phyloP scores from a whole-genome alignment of 2,113 vertebrate genomes.

The Ailuropoda melanoleuca region DNA sequence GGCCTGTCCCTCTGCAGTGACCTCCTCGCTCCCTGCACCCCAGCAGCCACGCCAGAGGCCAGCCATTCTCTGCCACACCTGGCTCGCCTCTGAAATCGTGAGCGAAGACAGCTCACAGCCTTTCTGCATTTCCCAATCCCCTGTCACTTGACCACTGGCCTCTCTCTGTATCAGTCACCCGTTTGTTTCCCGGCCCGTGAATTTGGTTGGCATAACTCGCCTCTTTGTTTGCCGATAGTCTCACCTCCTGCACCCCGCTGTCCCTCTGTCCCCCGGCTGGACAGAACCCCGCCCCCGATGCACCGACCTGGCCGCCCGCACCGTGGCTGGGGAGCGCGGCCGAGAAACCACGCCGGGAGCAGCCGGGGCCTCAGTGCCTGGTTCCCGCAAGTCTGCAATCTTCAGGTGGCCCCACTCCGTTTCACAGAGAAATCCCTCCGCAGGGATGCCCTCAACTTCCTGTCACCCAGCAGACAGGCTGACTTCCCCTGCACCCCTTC shows the following conservation, averaged over 20 bases:
- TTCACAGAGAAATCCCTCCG: background rate
- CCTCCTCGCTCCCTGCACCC: background rate
- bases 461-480: background rate
- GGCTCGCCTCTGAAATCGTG: background rate
- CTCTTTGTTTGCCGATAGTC: background rate
- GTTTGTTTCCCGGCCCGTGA: background rate
- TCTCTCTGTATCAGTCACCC: background rate
- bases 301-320: fast-evolving
- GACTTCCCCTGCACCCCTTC: background rate
- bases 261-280: no score
- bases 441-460: background rate
- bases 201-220: background rate
- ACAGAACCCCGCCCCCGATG: background rate
- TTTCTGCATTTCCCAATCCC: background rate
- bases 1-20: background rate
- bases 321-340: fast-evolving
- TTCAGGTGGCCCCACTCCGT: background rate
- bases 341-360: background rate
- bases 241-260: background rate
- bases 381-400: background rate
- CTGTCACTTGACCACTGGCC: background rate
- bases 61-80: background rate
- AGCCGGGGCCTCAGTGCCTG: background rate
- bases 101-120: background rate
- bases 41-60: background rate